These are phyloP conservation scores for Leptinotarsa tumamoca DNA, from an alignment of 2,888 invertebrate species.

Conservation along the genomic window DNA sequence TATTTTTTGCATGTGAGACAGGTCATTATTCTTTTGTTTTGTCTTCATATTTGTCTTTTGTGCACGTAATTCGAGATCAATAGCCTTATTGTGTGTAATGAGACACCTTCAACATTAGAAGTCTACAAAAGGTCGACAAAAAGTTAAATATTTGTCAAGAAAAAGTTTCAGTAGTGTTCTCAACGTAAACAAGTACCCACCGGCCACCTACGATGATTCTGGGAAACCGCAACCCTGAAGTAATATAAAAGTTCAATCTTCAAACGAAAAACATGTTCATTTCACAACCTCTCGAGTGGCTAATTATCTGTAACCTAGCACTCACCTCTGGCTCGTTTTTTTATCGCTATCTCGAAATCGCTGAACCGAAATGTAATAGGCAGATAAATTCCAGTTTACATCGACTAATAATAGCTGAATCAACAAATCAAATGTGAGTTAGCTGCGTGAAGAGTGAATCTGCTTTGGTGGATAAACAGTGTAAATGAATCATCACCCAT, in stretches of 20 bases:
- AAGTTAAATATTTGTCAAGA: background rate
- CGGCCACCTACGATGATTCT: too few relatives aligned
- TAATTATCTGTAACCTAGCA: background rate
- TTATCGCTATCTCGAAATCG: background rate
- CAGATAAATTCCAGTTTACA: background rate
- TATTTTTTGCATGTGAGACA: background rate
- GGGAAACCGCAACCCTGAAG: too few relatives aligned
- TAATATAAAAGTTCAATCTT: background rate
- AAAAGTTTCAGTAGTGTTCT: background rate
- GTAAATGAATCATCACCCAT: too few relatives aligned
- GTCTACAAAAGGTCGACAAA: background rate
- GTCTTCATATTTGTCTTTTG: slow-evolving; percentile 2
- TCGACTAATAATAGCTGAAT: background rate
- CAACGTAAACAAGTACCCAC: too few relatives aligned
- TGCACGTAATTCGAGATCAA: slow-evolving; percentile 1
- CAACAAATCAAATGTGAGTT: background rate
- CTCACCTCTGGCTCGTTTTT: background rate
- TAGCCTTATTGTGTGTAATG: background rate
- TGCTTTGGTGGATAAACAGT: too few relatives aligned
- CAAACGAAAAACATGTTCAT: background rate
- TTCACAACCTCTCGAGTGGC: background rate
- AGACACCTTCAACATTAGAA: background rate
- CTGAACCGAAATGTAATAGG: background rate
- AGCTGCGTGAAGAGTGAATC: background rate
- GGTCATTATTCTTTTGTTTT: background rate